These are phyloP conservation scores for Reinhardtius hippoglossoides DNA, from an alignment of 2,113 vertebrate species.

Conservation along the genomic window DNA sequence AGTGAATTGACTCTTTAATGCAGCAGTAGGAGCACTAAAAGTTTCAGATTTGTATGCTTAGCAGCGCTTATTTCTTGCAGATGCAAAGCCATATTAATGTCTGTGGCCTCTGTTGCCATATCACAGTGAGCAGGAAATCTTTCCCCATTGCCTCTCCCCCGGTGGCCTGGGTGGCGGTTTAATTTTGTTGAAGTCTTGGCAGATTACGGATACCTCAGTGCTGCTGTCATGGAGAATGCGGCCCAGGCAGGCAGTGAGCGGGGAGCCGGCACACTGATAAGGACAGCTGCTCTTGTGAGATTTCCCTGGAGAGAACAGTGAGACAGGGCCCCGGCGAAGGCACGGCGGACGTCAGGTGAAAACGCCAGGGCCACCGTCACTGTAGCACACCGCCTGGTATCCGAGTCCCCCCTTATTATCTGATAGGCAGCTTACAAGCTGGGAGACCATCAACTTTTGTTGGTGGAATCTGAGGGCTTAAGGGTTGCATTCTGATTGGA, in stretches of 20 bases:
- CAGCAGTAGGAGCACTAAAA: background rate
- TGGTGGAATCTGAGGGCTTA: slow-evolving; percentile 75
- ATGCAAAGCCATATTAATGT: slow-evolving; percentile 68
- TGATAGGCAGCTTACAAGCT: slow-evolving; percentile 82
- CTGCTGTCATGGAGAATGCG: slow-evolving; percentile 81
- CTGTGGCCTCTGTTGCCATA: slow-evolving; percentile 58
- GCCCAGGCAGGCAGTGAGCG: slow-evolving; percentile 69
- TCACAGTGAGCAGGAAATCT: slow-evolving; percentile 80
- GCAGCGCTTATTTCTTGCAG: slow-evolving; percentile 38
- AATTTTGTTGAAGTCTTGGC: slow-evolving; percentile 83
- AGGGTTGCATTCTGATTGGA: slow-evolving; percentile 74
- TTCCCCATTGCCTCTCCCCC: slow-evolving; percentile 59
- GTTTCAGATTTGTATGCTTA: slow-evolving; percentile 31
- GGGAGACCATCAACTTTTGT: slow-evolving; percentile 77
- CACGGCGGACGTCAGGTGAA: slow-evolving; percentile 78
- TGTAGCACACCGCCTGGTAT: slow-evolving; percentile 55
- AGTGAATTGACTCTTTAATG: slow-evolving; percentile 32
- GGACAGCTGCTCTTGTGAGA: slow-evolving; percentile 82
- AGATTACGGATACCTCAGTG: slow-evolving; percentile 77
- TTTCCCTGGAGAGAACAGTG: slow-evolving; percentile 84
- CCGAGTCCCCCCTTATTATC: slow-evolving; percentile 79
- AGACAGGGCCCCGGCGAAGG: slow-evolving; percentile 63
- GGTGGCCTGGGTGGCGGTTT: slow-evolving; percentile 72
- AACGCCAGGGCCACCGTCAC: slow-evolving; percentile 69
- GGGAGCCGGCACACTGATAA: slow-evolving; percentile 83